phyloP scores from a whole-genome alignment of 1,140 invertebrate genomes.

The Pseudomyrmex cubaensis region DNA sequence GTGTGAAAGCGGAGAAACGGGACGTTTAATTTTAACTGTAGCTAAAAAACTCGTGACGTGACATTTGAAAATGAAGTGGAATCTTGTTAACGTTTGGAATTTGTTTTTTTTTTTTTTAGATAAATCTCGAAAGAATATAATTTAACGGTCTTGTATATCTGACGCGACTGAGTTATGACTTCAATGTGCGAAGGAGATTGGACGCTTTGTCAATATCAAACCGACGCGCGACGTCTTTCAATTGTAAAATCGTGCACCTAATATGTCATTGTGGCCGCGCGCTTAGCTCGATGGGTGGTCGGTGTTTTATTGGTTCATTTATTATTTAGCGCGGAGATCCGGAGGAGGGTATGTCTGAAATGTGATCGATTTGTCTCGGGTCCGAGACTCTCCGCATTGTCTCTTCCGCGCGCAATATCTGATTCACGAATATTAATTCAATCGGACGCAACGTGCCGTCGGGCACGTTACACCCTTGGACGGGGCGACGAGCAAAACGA shows the following conservation, averaged over 20 bases:
- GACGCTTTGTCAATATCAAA: slow-evolving; percentile 8
- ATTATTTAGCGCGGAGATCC: slow-evolving; percentile 45
- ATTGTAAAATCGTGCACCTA: slow-evolving; percentile 1
- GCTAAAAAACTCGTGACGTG: too few relatives aligned
- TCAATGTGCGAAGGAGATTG: slow-evolving; percentile 12
- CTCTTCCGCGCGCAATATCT: slow-evolving; percentile 38
- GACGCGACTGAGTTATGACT: slow-evolving; percentile 14
- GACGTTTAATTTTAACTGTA: too few relatives aligned
- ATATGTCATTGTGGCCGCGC: slow-evolving; percentile 28
- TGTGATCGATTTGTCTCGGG: slow-evolving; percentile 59
- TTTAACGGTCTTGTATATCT: not conserved
- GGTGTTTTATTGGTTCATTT: slow-evolving; percentile 44
- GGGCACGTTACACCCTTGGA: slow-evolving; percentile 21
- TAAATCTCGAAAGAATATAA: not conserved
- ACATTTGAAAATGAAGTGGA: too few relatives aligned
- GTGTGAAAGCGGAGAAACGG: too few relatives aligned
- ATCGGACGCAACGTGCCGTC: slow-evolving; percentile 31
- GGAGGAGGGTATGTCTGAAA: slow-evolving; percentile 26
- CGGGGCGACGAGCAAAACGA: slow-evolving; percentile 22
- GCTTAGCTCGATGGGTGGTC: slow-evolving; percentile 35
- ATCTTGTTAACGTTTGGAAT: too few relatives aligned
- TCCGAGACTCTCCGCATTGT: slow-evolving; percentile 45
- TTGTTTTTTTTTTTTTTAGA: not conserved
- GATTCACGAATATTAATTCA: slow-evolving; percentile 66
- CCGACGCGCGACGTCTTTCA: not conserved